A percentile compares a stretch with the other conserved stretches of the same genome.
Evolutionary conservation across 2,113 vertebrate species (phyloP).

Genomic region (Cyanistes caeruleus): DNA sequence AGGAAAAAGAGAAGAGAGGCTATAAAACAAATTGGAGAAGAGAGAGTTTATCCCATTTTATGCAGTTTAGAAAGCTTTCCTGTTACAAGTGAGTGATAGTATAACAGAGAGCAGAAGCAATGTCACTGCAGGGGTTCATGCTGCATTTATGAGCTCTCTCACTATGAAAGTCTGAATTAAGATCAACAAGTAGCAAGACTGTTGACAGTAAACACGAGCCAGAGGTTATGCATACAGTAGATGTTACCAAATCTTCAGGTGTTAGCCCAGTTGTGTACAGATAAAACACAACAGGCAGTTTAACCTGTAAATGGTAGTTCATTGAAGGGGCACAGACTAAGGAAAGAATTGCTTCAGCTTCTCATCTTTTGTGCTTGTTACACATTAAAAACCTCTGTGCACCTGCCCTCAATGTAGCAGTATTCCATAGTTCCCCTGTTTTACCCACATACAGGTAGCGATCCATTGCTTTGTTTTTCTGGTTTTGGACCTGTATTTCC

Average conservation of each 20-base stretch:
- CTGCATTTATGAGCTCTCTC: neutral
- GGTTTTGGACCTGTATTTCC: neutral
- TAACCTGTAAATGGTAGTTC: neutral
- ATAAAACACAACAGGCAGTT: neutral
- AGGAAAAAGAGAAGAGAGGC: neutral
- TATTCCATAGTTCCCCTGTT: neutral
- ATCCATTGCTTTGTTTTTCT: neutral
- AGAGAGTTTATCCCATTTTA: neutral
- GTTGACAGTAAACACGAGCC: slow-evolving; percentile 12
- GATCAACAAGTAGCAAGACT: slow-evolving; percentile 2
- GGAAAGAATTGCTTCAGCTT: neutral
- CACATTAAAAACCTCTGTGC: neutral
- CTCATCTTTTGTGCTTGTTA: neutral
- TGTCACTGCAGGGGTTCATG: neutral
- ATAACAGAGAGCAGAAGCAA: neutral
- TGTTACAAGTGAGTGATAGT: neutral
- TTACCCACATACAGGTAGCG: neutral
- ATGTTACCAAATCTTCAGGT: slow-evolving; percentile 20
- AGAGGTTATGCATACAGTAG: neutral
- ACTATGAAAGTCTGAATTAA: neutral
- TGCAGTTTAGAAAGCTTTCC: neutral
- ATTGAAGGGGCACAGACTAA: neutral
- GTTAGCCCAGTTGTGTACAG: neutral
- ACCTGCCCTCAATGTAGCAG: accelerated
- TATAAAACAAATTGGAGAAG: neutral